Evolutionary conservation across 2,113 vertebrate species (phyloP), one percentile per base, ranked within the genome.

Genomic region (Prinia subflava): DNA sequence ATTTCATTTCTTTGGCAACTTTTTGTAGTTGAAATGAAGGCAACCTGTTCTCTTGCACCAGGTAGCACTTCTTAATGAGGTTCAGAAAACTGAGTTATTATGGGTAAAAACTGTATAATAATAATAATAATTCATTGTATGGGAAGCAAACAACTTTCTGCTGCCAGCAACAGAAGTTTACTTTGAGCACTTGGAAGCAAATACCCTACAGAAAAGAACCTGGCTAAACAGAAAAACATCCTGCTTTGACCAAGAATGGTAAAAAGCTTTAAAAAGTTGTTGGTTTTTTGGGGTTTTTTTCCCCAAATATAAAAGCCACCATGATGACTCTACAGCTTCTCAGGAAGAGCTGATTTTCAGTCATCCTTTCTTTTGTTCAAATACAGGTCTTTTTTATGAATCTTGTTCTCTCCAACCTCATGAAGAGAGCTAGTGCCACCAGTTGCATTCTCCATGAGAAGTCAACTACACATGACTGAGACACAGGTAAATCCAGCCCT

Each of bases 1-100:
- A 97, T 96, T 97, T 97, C 55, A 60, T 92, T 95, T 81, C 74
- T 95, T 94, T 12, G 33, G 89, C 65, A 90, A 75, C 49, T 89
- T 78, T 94, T 85, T 23, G 85, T n/a, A 90, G 87, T 42, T 93
- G 75, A 95, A 96, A 68, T 2, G 14, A 91, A 79, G 90, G 83
- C 96, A 95, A 92, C 55, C 53, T 52, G 64, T 73, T 74, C 44
- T 68, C 31, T 65, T 96, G 56, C 53, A 94, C 59, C 90, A 89
- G 2, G 22, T 15, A 92, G 82, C 52, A 71, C 73, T 95, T 95
- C 81, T 94, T 94, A 93, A 83, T 6, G 53, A 83, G 67, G 79
- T 74, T 87, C 79, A 94, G 74, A 87, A 96, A 93, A 84, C 22
- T 71, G 44, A 2, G 6, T 55, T 77, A 88, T 74, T 83, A 59